A percentile compares a stretch with the other conserved stretches of the same genome.
Evolutionary conservation across 2,797 vertebrate genomes (phyloP).

Genomic region (Zalophus californianus): DNA sequence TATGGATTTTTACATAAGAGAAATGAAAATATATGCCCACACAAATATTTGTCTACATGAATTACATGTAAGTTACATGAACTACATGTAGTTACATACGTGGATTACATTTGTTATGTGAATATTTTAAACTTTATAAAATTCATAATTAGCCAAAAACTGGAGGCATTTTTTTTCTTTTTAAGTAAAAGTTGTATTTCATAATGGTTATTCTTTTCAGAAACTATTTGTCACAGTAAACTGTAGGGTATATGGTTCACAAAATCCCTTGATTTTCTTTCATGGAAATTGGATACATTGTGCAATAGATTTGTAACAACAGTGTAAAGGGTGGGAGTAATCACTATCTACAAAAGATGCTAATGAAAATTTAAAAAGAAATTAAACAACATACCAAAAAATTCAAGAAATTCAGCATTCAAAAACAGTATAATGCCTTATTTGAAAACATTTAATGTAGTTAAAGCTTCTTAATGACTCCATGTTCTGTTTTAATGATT

Average conservation of each 20-base stretch:
- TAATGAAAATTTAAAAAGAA: constrained; percentile 33
- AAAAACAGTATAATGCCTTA: neutral
- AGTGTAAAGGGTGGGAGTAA: neutral
- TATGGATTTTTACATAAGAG: neutral
- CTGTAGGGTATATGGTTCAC: neutral
- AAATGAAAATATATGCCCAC: neutral
- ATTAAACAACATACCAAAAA: neutral
- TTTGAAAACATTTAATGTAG: constrained; percentile 49
- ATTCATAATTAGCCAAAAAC: neutral
- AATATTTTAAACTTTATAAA: constrained; percentile 10
- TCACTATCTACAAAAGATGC: neutral
- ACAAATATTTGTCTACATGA: neutral
- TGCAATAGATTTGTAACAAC: neutral
- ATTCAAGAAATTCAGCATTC: neutral
- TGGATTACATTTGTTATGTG: neutral
- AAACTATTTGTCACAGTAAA: neutral
- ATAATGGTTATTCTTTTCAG: constrained; percentile 30
- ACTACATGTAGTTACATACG: neutral
- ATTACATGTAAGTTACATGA: neutral
- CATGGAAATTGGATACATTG: neutral
- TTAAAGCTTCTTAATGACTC: constrained; percentile 25
- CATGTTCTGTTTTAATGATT: neutral
- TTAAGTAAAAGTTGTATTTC: constrained; percentile 1
- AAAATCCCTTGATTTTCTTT: constrained; percentile 30
- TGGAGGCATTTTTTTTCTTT: constrained; percentile 7